Base-by-base conservation (phyloP, 1,140 invertebrate genomes). In the Calephelis nemesis region DNA sequence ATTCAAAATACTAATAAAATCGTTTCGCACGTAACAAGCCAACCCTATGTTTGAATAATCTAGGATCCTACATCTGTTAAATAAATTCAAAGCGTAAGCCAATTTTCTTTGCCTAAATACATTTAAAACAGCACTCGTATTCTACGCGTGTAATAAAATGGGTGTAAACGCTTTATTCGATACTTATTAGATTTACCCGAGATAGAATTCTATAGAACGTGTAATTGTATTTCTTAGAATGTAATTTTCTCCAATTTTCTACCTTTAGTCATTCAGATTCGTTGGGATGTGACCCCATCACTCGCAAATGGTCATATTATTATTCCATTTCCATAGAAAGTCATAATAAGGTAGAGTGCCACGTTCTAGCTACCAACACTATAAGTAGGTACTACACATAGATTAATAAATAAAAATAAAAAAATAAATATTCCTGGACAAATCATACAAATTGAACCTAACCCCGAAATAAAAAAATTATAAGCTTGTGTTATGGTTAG, bases 101-200 rank as follows among this genome's bases (percentile, higher is more conserved):
- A 60, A 60, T 60, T 60, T 60, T 60, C 54, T 60, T 60, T 60
- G 54, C 54, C 54, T 60, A 60, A 60, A 60, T 60, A 60, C 54
- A 60, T 60, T 60, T 60, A 60, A 60, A 60, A 60, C 54, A 60
- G 54, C 54, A 60, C 54, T 60, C 54, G 54, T 60, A 60, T 60
- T 60, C 54, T 60, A 60, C 54, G 54, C 54, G 54, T 60, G 54
- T 60, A 60, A 60, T 60, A 60, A 60, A 60, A 60, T 60, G 54
- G 54, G 54, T 60, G 54, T 60, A 60, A 60, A 60, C 54, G 54
- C 54, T 60, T 60, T 60, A 60, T 30, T 60, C 54, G 54, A 60
- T 60, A 60, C 54, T 60, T 60, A 60, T 60, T 60, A 60, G 54
- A 60, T 60, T 60, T 60, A 30, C 54, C 54, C 54, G 54, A 60